These are phyloP conservation scores for Luperina nickerlii DNA, from an alignment of 2,888 invertebrate species.

Conservation along the genomic window DNA sequence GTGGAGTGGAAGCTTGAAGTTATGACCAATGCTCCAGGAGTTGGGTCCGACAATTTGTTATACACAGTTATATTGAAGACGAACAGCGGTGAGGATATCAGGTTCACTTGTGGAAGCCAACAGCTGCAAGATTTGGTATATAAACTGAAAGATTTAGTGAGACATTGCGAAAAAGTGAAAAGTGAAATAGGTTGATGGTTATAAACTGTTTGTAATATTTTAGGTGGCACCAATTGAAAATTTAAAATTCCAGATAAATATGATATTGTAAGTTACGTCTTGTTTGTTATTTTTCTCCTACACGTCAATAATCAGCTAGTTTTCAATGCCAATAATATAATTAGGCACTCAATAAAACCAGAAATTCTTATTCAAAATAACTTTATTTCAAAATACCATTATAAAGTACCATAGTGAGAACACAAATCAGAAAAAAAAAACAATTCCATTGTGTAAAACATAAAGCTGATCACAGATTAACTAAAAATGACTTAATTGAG, in stretches of 20 bases:
- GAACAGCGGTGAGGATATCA: slow-evolving; percentile 85
- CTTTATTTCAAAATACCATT: slow-evolving; percentile 84
- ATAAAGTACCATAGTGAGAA: slow-evolving; percentile 78
- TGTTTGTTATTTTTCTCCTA: slow-evolving; percentile 21
- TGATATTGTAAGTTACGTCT: slow-evolving; percentile 24
- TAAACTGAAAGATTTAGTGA: slow-evolving; percentile 91
- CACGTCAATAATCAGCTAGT: neutral
- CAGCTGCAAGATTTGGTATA: slow-evolving; percentile 92
- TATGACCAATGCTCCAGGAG: slow-evolving; percentile 82
- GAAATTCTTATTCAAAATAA: slow-evolving; percentile 81
- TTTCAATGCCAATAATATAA: neutral
- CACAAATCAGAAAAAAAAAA: slow-evolving; percentile 78
- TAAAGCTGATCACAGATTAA: slow-evolving; percentile 85
- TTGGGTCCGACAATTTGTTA: slow-evolving; percentile 84
- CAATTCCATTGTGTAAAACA: slow-evolving; percentile 83
- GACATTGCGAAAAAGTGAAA: slow-evolving; percentile 91
- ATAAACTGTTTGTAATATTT: slow-evolving; percentile 16
- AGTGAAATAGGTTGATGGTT: slow-evolving; percentile 75
- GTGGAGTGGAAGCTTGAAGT: slow-evolving; percentile 91
- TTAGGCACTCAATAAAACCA: slow-evolving; percentile 15
- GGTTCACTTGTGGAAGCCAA: slow-evolving; percentile 91
- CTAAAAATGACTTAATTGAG: slow-evolving; percentile 77
- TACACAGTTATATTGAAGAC: slow-evolving; percentile 86
- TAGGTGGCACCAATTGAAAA: neutral
- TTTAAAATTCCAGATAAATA: slow-evolving; percentile 29